phyloP scores from a whole-genome alignment of 2,797 vertebrate genomes.

The Manis pentadactyla region DNA sequence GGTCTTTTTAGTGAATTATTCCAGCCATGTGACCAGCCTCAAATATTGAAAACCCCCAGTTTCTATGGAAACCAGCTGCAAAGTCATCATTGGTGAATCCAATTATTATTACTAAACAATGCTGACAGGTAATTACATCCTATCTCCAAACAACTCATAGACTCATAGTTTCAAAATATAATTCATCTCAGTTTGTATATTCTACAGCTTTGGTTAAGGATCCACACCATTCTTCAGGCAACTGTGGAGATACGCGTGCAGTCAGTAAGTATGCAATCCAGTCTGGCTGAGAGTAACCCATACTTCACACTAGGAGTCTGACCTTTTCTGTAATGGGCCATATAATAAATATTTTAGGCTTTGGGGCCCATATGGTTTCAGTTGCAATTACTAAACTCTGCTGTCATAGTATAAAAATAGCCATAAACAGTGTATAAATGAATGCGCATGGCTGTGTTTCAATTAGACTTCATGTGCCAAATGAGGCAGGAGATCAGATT shows the following conservation, averaged over 20 bases:
- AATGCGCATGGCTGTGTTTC: background rate
- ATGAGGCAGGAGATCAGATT: background rate
- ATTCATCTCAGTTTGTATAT: background rate
- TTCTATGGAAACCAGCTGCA: background rate
- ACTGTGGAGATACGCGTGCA: background rate
- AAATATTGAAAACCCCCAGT: background rate
- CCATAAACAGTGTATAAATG: background rate
- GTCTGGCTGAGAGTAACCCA: background rate
- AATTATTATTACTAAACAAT: background rate
- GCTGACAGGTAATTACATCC: background rate
- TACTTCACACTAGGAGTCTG: background rate
- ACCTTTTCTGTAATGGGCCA: background rate
- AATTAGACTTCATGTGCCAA: slow-evolving; percentile 1
- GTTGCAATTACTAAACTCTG: background rate
- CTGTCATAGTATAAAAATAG: background rate
- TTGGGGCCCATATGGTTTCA: background rate
- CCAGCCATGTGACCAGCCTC: background rate
- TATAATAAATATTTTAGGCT: background rate
- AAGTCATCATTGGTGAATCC: background rate
- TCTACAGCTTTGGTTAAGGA: background rate
- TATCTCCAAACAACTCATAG: background rate
- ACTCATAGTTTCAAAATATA: background rate
- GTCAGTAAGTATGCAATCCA: background rate
- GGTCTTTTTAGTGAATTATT: background rate
- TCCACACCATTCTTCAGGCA: background rate